Evolutionary conservation across 2,888 invertebrate species (phyloP).

Genomic region (Phyllotreta striolata): DNA sequence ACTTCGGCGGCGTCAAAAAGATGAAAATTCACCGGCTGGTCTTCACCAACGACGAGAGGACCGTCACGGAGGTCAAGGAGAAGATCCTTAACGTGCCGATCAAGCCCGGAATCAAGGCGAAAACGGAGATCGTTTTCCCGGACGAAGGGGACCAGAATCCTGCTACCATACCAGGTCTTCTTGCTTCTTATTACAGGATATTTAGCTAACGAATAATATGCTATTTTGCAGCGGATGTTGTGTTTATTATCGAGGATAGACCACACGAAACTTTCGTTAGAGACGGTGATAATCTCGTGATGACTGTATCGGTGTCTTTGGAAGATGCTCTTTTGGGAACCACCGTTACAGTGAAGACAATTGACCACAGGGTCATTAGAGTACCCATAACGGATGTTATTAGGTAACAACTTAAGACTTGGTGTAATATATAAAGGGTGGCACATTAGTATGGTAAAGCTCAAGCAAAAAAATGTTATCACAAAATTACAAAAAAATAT

Average conservation of each 20-base stretch:
- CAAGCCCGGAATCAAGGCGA: conserved; percentile 76
- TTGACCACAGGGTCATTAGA: conserved; percentile 74
- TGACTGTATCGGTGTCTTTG: conserved; percentile 68
- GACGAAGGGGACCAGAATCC: conserved; percentile 84
- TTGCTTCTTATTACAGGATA: conserved; percentile 1
- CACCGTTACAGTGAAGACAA: conserved; percentile 70
- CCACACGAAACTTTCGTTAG: conserved; percentile 73
- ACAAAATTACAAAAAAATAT: background rate
- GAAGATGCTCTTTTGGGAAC: conserved; percentile 78
- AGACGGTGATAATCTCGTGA: conserved; percentile 73
- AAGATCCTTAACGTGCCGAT: conserved; percentile 79
- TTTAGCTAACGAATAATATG: background rate
- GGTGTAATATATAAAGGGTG: too few species aligned
- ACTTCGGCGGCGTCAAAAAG: conserved; percentile 80
- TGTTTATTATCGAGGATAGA: conserved; percentile 77
- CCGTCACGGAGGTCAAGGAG: conserved; percentile 70
- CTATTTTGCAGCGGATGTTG: conserved; percentile 69
- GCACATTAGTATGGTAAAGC: conserved; percentile 43
- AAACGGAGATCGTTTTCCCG: conserved; percentile 76
- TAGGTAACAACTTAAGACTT: conserved; percentile 55
- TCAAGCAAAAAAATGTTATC: conserved; percentile 26
- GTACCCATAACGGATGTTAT: conserved; percentile 77
- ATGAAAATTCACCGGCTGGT: conserved; percentile 81
- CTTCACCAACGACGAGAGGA: conserved; percentile 70
- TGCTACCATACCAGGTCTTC: conserved; percentile 69